phyloP scores from a whole-genome alignment of 2,797 vertebrate species.

The Corythornis leucogaster region DNA sequence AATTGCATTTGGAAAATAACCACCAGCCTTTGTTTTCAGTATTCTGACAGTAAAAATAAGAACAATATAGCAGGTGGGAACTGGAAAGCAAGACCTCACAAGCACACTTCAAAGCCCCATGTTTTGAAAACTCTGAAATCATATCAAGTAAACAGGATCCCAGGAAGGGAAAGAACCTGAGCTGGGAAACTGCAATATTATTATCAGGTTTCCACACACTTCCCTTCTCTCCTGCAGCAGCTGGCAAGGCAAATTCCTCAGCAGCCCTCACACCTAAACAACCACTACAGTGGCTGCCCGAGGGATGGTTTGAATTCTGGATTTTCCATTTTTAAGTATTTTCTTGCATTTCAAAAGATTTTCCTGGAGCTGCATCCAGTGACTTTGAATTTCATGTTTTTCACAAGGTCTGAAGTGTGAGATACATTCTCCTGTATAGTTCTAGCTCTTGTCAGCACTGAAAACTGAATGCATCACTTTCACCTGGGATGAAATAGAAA shows the following conservation, averaged over 20 bases:
- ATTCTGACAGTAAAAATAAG: slow-evolving; percentile 7
- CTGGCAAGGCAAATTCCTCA: not conserved
- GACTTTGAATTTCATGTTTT: not conserved
- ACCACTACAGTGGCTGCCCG: not conserved
- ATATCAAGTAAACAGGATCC: not conserved
- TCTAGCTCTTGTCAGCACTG: not conserved
- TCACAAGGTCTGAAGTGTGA: not conserved
- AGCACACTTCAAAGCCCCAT: not conserved
- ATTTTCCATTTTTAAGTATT: not conserved
- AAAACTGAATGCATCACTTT: not conserved
- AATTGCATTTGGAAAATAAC: not conserved
- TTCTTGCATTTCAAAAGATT: not conserved
- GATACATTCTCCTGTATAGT: not conserved
- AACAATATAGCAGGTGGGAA: not conserved
- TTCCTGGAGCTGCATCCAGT: not conserved
- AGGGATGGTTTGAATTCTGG: not conserved
- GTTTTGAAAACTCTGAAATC: not conserved
- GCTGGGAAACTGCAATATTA: not conserved
- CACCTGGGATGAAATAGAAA: not conserved
- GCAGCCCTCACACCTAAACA: not conserved
- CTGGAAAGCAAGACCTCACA: not conserved
- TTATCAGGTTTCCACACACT: not conserved
- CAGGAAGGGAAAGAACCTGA: not conserved
- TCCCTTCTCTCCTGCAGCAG: not conserved
- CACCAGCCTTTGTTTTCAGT: not conserved